Evolutionary conservation across 2,888 invertebrate genomes (phyloP).

Genomic region (Philaethria dido): DNA sequence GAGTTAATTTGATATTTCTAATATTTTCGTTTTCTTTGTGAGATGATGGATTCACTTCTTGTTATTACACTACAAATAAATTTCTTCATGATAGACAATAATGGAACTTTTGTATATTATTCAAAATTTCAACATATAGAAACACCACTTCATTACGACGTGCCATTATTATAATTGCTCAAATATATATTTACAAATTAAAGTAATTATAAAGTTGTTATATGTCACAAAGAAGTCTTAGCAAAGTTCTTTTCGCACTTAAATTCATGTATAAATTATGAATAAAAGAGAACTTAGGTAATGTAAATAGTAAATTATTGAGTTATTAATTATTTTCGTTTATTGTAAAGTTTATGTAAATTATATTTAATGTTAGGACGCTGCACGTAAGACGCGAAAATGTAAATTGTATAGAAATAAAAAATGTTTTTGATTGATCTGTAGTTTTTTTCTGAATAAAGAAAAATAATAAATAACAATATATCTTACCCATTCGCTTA

Average conservation of each 20-base stretch:
- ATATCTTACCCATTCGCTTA: neutral
- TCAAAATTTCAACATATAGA: slow-evolving; percentile 18
- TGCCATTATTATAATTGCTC: slow-evolving; percentile 47
- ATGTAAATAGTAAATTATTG: slow-evolving; percentile 61
- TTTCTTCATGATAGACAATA: slow-evolving; percentile 20
- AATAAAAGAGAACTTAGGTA: slow-evolving; percentile 34
- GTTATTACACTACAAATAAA: slow-evolving; percentile 2
- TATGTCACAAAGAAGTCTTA: slow-evolving; percentile 21
- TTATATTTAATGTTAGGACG: slow-evolving; percentile 60
- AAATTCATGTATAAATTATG: slow-evolving; percentile 37
- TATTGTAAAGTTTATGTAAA: slow-evolving; percentile 61
- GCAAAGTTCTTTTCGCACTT: slow-evolving; percentile 37
- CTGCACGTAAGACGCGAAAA: slow-evolving; percentile 65
- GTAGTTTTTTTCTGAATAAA: slow-evolving; percentile 51
- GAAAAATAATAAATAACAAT: neutral
- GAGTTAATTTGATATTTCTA: no score
- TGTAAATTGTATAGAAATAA: slow-evolving; percentile 80
- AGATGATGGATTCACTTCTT: neutral
- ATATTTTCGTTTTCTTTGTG: neutral
- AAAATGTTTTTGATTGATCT: slow-evolving; percentile 68
- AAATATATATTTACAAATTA: slow-evolving; percentile 43
- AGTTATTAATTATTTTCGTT: slow-evolving; percentile 45
- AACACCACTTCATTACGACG: slow-evolving; percentile 29
- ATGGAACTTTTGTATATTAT: slow-evolving; percentile 7
- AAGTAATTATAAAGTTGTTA: slow-evolving; percentile 28